Percentiles rank a stretch among this genome's conserved stretches.
Evolutionary conservation across 1,140 invertebrate genomes (phyloP).

Genomic region (Zaprionus ghesquierei): DNA sequence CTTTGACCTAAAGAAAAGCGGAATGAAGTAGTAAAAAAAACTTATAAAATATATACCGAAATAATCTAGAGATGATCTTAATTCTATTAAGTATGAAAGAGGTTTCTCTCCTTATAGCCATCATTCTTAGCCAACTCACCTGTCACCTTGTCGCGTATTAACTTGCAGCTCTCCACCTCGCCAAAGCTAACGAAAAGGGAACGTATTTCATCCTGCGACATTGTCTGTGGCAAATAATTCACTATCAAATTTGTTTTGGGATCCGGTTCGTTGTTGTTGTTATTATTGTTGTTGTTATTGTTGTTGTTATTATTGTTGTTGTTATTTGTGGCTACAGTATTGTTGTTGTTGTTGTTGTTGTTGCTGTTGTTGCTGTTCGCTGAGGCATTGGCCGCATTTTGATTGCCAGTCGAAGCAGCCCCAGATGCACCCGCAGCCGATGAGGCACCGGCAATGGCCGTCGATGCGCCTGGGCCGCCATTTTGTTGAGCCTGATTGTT

Average conservation of each 20-base stretch:
- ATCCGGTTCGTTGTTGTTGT: conserved; percentile 85
- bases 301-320: conserved; percentile 50
- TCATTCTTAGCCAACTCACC: conserved; percentile 85
- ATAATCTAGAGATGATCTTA: no score
- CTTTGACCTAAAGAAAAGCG: conserved; percentile 92
- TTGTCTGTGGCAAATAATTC: conserved; percentile 99
- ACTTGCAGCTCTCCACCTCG: conserved; percentile 99
- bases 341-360: conserved; percentile 21
- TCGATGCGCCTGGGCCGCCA: conserved; percentile 49
- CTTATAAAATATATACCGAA: neutral
- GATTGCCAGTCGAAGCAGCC: conserved; percentile 5
- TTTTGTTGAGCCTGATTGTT: conserved; percentile 71
- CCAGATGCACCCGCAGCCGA: conserved; percentile 27
- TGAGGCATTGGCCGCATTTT: conserved; percentile 6
- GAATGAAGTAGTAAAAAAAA: neutral
- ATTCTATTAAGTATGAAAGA: no score
- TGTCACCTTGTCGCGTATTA: conserved; percentile 99
- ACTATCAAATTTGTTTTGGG: conserved; percentile 99
- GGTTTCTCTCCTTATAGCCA: neutral
- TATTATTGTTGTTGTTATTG: conserved; percentile 52
- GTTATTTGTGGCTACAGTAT: conserved; percentile 37
- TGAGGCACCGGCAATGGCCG: conserved; percentile 10
- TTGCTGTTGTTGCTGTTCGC: conserved; percentile 15
- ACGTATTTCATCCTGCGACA: conserved; percentile 99
- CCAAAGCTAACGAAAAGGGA: conserved; percentile 99